phyloP scores from a whole-genome alignment of 2,797 vertebrate genomes.

The Cygnus olor region DNA sequence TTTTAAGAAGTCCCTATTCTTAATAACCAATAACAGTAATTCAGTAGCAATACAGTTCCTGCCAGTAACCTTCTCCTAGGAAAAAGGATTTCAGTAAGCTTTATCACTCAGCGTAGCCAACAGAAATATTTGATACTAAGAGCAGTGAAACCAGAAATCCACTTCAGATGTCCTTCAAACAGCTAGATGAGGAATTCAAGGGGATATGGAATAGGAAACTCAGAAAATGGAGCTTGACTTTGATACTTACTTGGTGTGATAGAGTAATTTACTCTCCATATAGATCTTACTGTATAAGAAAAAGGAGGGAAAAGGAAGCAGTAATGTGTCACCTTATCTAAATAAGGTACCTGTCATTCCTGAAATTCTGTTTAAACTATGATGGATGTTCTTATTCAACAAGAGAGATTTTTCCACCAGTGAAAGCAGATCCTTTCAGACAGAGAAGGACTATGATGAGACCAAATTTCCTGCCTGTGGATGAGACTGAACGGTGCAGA shows the following conservation, averaged over 20 bases:
- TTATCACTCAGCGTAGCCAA: conserved; percentile 67
- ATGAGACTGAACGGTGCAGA: conserved; percentile 27
- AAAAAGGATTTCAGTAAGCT: conserved; percentile 75
- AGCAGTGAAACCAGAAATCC: conserved; percentile 69
- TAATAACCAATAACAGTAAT: conserved; percentile 67
- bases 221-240: conserved; percentile 76
- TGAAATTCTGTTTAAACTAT: conserved; percentile 77
- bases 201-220: conserved; percentile 70
- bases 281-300: conserved; percentile 72
- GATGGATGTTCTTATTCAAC: conserved; percentile 77
- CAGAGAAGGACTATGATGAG: conserved; percentile 38
- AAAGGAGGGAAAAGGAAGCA: conserved; percentile 63
- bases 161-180: conserved; percentile 78
- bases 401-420: conserved; percentile 38
- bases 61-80: conserved; percentile 70
- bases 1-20: conserved; percentile 59
- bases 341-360: conserved; percentile 80
- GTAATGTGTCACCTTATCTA: conserved; percentile 81
- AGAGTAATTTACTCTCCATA: conserved; percentile 78
- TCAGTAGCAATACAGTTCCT: conserved; percentile 63
- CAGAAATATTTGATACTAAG: conserved; percentile 71
- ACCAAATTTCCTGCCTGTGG: neutral
- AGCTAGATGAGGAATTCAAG: conserved; percentile 74
- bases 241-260: conserved; percentile 79
- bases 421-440: conserved; percentile 61